Base-by-base conservation (phyloP, 1,140 invertebrate genomes). In the Panagrolaimus sp. region DNA sequence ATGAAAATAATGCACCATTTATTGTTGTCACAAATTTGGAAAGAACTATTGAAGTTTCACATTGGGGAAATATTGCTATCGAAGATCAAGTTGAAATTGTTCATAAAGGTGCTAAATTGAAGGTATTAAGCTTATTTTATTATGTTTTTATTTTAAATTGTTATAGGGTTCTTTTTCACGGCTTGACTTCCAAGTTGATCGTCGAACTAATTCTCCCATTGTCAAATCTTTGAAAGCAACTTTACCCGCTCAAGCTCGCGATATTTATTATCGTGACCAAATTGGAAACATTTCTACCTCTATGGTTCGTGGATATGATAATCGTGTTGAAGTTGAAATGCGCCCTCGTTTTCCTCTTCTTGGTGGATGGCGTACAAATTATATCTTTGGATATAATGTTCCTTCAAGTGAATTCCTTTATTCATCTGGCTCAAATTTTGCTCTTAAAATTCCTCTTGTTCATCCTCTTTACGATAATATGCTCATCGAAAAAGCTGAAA, bases 261-360 rank as follows among this genome's bases (percentile, higher is more conserved):
- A 96, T 77, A 91, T 94, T 71, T 94, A 94, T 83, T 96, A 95
- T 81, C 87, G 94, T 32, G 96, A 99, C 85, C 94, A 94, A 75
- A 98, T 99, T 85, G 96, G 96, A 28, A 99, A 99, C 83, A 98
- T 99, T 81, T 98, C 94, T 1, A 99, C 96, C 7, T 97, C 94
- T 0, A 90, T 94, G 82, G 90, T 98, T 84, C 88, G 89, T 75
- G 82, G 91, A 0, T 63, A 70, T 12, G 26, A 67, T 14, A 93
- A 97, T 83, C 90, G 91, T 44, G 92, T 98, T 17, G 94, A 98
- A 82, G 84, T 98, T 1, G 95, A 97, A 79, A 85, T 99, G 1
- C 87, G 92, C 55, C 96, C 96, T 1, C 86, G 96, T 74, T 99
- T 97, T 84, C 96, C 96, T 24, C 85, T 99, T 0, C 98, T 98